Base-by-base conservation (phyloP, 1,140 invertebrate genomes). In the Chlorops oryzae region DNA sequence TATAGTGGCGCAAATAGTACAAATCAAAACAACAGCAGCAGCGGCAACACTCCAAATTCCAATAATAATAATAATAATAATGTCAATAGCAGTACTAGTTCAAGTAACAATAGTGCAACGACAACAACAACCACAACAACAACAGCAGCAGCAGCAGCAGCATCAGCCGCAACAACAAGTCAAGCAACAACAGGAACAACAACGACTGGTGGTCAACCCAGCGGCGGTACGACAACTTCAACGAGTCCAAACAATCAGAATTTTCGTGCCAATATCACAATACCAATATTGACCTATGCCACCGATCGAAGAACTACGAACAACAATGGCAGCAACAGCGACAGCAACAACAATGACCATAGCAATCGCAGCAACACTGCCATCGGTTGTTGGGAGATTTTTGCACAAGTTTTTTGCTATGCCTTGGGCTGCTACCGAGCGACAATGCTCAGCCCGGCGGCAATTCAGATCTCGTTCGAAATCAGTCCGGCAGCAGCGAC, bases 331-430 rank as follows among this genome's bases (percentile, higher is more conserved):
- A 5, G 18, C n/a, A 10, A 35, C 5, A 4, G 34, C n/a, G n/a
- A n/a, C 43, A 51, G 1, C 54, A 63, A 10, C 63, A 65, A 32
- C 60, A 46, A 65, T 65, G 58, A 52, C 28, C 13, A 34, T 6
- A 18, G 50, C 22, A 56, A 63, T 58, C 55, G 58, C 2, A 13
- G 9, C 12, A 12, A 44, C 12, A 13, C 32, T 4, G 59, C 62
- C 50, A 57, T 62, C 2, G 63, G 61, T 5, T 69, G 65, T 52
- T 69, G 65, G 65, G 65, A 69, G 22, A 52, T 69, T 0, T 35
- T 69, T 37, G 62, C 65, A 2, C 65, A 69, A 45, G 65, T 69
- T 50, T 69, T 69, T 34, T 69, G 65, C 51, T 62, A 69, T 28
- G 65, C 65, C 5, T 47, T 69, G 42, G 49, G 65, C 0, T 54